A percentile compares a stretch with the other conserved stretches of the same genome.
Conservation (phyloP, 1,140 invertebrate genomes). For the Diuraphis noxia region DNA sequence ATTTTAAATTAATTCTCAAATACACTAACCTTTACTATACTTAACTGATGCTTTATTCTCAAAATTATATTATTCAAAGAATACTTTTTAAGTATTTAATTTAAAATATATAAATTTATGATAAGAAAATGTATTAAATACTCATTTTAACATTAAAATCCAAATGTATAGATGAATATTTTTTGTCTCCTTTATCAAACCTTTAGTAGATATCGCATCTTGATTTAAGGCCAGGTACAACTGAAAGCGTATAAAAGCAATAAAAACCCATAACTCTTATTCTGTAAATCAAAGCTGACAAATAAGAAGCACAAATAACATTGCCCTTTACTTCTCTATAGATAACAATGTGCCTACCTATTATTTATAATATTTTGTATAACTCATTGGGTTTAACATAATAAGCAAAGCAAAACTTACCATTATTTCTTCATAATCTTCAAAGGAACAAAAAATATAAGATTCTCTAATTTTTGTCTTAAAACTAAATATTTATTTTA, state of each 20-base stretch:
- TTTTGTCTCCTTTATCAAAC: conserved; percentile 40
- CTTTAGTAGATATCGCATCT: not conserved
- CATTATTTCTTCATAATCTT: conserved; percentile 35
- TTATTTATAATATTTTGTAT: not conserved
- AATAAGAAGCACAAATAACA: not conserved
- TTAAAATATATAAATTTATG: not conserved
- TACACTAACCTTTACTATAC: not conserved
- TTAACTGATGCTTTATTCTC: not conserved
- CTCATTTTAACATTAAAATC: not conserved
- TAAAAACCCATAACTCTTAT: not conserved
- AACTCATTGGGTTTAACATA: not conserved
- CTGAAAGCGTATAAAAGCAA: conserved; percentile 28
- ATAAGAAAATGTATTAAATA: not conserved
- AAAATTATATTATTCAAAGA: not conserved
- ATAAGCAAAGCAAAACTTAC: conserved; percentile 45
- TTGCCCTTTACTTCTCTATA: not conserved
- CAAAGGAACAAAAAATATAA: conserved; percentile 47
- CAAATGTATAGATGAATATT: conserved; percentile 37
- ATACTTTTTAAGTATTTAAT: not conserved
- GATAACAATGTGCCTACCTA: not conserved
- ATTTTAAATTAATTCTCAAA: not conserved
- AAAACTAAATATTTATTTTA: conserved; percentile 1
- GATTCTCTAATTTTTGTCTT: conserved; percentile 33
- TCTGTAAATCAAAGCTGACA: not conserved
- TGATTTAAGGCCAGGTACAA: not conserved